Base-by-base conservation (phyloP, 2,113 vertebrate genomes). In the Vidua chalybeata region DNA sequence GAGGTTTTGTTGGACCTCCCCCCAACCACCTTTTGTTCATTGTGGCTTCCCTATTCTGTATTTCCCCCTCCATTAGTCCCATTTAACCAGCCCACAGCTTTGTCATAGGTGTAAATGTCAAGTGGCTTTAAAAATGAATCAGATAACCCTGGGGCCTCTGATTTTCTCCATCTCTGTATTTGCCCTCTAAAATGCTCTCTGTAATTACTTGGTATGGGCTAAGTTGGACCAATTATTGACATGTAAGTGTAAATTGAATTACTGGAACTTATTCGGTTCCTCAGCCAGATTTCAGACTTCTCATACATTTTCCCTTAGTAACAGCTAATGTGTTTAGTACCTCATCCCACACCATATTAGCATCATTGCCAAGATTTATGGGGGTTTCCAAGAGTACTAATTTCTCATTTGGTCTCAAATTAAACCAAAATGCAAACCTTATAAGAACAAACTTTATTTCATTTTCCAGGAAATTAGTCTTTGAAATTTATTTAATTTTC, bases 101-200 rank as follows among this genome's bases (percentile, higher is more conserved):
- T 81, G 87, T 90, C 76, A 43, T 39, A 71, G 13, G 27, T 74
- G 85, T 93, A 80, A 96, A 97, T 95, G 96, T 90, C 93, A 96
- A 88, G 61, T 71, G 85, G 48, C 76, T 95, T 80, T 86, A 92
- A 93, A 84, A 92, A 97, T 96, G 72, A 96, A 95, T 96, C 96
- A 95, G 79, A 90, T 55, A 52, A 48, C 59, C 43, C 43, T 67
- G 19, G 30, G 11, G 43, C 64, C 62, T 27, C 64, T 33, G n/a
- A 52, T 75, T 64, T 58, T 31, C 43, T 67, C 59, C 15, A 16
- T 43, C 45, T 91, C 82, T 74, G 33, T 77, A 45, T 41, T 91
- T 63, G 22, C 64, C 51, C n/a, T 80, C 74, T 84, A 48, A 91
- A 86, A 86, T 73, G 6, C 12, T 64, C 39, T 51, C 20, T 84